A percentile compares a stretch with the other conserved stretches of the same genome.
Evolutionary conservation across 2,113 vertebrate species (phyloP).

Genomic region (Oreochromis niloticus): DNA sequence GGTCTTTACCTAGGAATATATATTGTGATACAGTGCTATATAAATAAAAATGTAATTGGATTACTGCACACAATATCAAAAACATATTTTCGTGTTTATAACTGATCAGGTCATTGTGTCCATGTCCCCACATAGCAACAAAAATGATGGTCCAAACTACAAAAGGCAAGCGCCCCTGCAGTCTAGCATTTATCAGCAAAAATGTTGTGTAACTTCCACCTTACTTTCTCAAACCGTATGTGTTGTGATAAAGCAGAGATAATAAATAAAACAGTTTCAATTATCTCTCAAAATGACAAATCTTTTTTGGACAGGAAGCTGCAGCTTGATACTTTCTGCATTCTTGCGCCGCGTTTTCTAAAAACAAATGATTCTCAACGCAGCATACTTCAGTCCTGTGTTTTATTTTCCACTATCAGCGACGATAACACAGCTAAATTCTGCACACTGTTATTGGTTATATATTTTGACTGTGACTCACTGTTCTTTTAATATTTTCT

Average conservation of each 20-base stretch:
- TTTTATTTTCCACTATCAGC: constrained; percentile 29
- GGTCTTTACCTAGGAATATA: not conserved
- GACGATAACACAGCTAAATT: constrained; percentile 17
- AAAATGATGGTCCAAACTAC: not conserved
- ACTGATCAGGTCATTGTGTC: not conserved
- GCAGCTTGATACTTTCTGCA: constrained; percentile 14
- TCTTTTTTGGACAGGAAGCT: constrained; percentile 18
- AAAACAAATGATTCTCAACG: constrained; percentile 1
- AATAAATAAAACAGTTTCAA: constrained; percentile 6
- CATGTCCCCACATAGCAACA: not conserved
- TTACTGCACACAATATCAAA: not conserved
- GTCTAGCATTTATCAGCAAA: not conserved
- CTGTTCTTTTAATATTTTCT: not conserved
- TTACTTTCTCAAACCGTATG: not conserved
- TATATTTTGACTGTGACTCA: constrained; percentile 44
- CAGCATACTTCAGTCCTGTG: constrained; percentile 4
- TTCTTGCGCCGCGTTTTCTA: not conserved
- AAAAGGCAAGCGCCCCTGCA: not conserved
- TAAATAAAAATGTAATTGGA: not conserved
- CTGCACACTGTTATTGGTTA: not conserved
- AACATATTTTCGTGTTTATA: not conserved
- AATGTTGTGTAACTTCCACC: not conserved
- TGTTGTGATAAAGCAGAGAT: not conserved
- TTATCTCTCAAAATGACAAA: constrained; percentile 15
- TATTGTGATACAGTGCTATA: not conserved